These are phyloP conservation scores for Pithecia hirsuta DNA, from an alignment of 2,797 vertebrate species.

Conservation along the genomic window DNA sequence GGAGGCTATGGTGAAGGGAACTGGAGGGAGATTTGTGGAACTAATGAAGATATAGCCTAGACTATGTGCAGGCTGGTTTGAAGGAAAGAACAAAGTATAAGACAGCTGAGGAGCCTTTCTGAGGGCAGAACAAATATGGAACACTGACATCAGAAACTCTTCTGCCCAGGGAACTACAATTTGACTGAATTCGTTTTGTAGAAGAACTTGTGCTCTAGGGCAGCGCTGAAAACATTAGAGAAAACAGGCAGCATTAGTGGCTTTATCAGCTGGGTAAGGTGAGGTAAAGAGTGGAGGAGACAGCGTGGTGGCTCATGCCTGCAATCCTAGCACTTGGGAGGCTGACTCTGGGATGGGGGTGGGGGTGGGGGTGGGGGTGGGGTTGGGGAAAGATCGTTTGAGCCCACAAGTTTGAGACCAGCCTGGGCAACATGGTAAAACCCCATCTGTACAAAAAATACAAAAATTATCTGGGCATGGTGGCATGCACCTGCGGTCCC, in stretches of 20 bases:
- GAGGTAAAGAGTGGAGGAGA: background rate
- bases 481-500: no score
- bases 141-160: background rate
- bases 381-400: no score
- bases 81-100: background rate
- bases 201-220: background rate
- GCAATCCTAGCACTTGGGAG: no score
- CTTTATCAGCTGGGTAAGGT: background rate
- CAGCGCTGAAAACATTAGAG: background rate
- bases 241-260: background rate
- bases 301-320: no score
- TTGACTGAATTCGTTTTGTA: background rate
- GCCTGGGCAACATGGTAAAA: no score
- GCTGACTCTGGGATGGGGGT: no score
- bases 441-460: no score
- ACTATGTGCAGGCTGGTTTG: background rate
- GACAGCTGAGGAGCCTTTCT: background rate
- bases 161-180: background rate
- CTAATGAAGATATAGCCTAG: background rate
- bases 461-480: no score
- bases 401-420: no score
- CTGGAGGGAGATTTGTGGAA: background rate
- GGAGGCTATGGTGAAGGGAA: background rate
- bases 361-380: no score
- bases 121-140: background rate